Evolutionary conservation across 2,113 vertebrate genomes (phyloP), one percentile per base, ranked within the genome.

Genomic region (Aldabrachelys gigantea): DNA sequence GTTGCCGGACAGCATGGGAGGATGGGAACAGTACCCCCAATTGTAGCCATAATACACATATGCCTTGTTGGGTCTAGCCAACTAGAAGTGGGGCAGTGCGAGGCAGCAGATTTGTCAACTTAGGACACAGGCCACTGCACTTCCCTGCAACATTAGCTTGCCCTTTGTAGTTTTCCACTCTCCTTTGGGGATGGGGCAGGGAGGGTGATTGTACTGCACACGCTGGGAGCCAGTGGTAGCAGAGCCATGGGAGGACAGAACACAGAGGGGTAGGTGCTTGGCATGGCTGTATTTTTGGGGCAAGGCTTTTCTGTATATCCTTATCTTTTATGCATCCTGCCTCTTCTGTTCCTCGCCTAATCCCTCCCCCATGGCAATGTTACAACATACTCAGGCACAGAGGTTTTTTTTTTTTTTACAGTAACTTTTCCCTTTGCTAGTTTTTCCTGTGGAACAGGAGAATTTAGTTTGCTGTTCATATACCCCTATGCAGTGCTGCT

Each of bases 401-500:
- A 80, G 50, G 24, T 3, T 54, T 87, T 57, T 27, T 3, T 54
- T 87, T 57, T 92, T 92, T 96, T 96, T 80, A 54, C 75, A 87
- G 50, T 47, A 31, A 19, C 44, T 94, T 97, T 89, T 21, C 65
- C 19, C 89, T 87, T 95, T 92, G 47, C 35, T 84, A 92, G 50
- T 90, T 93, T 38, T 94, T 82, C 38, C 38, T 52, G 41, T 38
- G 90, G 76, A 91, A 96, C 59, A 9, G 11, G 59, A 85, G 82
- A 96, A 93, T 89, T 90, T 87, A 91, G 54, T 83, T 92, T 56
- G 94, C 38, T 90, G 82, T 93, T 97, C 95, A 92, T 85, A 75
- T 54, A 80, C 89, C 94, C 56, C 87, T 5, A 0, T 69, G 87
- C 84, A 94, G 88, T 80, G 88, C 87, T 91, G 80, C 49, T 94